Percentiles rank a stretch among this genome's conserved stretches.
These are phyloP conservation scores for Amblyjoppa proteus DNA, from an alignment of 2,888 invertebrate genomes.

Conservation along the genomic window DNA sequence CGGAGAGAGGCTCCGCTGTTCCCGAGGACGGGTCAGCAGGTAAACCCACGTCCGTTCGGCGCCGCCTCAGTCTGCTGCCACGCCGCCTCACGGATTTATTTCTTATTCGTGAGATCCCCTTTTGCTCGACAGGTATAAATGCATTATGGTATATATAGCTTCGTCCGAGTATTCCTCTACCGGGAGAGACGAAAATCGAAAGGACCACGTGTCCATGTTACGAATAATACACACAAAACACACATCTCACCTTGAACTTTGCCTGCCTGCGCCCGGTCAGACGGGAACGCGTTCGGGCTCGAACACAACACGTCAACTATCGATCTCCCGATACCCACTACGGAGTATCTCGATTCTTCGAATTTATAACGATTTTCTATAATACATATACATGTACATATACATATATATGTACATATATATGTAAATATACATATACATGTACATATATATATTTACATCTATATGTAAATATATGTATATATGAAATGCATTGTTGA, in stretches of 20 bases:
- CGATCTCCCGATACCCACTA: background rate
- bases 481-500: too few relatives aligned
- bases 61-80: background rate
- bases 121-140: conserved; percentile 10
- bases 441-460: too few relatives aligned
- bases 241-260: conserved; percentile 39
- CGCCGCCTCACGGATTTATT: background rate
- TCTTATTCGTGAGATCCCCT: conserved; percentile 17
- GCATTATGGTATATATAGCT: background rate
- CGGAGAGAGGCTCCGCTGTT: conserved; percentile 10
- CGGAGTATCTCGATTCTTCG: background rate
- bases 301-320: conserved; percentile 20
- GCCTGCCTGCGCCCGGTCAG: conserved; percentile 11
- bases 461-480: too few relatives aligned
- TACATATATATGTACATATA: too few relatives aligned
- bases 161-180: background rate
- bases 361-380: background rate
- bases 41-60: conserved; percentile 18
- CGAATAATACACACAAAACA: conserved; percentile 33
- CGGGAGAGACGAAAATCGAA: background rate
- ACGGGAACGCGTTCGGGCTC: background rate
- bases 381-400: background rate
- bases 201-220: background rate
- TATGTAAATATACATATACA: too few relatives aligned
- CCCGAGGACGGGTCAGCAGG: conserved; percentile 33